Evolutionary conservation across 53 echinoderm and acorn worm species (phyloP), one percentile per base, ranked within the genome.

Genomic region (Paracentrotus lividus): DNA sequence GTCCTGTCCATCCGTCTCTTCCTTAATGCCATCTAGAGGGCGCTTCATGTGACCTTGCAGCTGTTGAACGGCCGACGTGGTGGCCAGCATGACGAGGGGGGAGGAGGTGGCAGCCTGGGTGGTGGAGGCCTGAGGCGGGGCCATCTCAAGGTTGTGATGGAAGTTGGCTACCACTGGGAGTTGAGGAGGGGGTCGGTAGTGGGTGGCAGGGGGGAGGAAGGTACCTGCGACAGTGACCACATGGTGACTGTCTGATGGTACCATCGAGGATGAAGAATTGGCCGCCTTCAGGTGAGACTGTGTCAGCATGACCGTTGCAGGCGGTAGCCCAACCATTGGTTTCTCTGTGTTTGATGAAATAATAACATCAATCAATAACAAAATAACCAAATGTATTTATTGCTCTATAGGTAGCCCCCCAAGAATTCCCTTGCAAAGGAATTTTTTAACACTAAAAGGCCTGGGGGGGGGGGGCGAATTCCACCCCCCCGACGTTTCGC

Each of bases 141-240:
- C 94, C 69, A 88, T 51, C 58, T 54, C 77, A 67, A 52, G 9
- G 84, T 88, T 65, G 88, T 75, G 72, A 95, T 93, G 60, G 88
- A 67, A 55, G 84, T 85, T n/a, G 93, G 47, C 24, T 52, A 55
- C 60, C 64, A 92, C 85, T 3, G 85, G 58, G 59, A 85, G 84
- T 85, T 84, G 84, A 36, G 94, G 92, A 24, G 94, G 92, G 42
- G 95, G 76, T 40, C 93, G 93, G 93, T 95, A 94, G 69, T 96
- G 93, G 93, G 92, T 97, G 36, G 97, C 93, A 2, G 97, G 97
- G 21, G 97, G 97, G 85, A 95, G 96, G 94, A 94, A 97, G 58
- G 97, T 97, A 36, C 97, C 97, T 40, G 97, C 90, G 33, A 97
- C 97, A 40, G 97, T 96, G 60, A 97, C 97, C 49, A 97, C 88